Evolutionary conservation across 2,113 vertebrate species (phyloP), one percentile per base, ranked within the genome.

Genomic region (Galemys pyrenaicus): DNA sequence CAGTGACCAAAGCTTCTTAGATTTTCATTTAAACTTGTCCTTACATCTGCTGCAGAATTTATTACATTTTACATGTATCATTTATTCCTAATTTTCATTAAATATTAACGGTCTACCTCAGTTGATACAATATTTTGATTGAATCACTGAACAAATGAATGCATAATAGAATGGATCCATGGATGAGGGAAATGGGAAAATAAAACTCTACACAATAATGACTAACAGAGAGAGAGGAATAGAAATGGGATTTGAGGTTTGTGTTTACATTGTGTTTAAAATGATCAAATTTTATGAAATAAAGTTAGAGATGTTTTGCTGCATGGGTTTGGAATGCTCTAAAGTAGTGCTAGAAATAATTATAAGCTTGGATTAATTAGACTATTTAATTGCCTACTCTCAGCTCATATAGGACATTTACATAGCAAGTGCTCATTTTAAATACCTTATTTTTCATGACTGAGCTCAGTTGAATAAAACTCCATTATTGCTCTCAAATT

Each of bases 271-370:
- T 64, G 19, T 85, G 5, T 94, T 67, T 75, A 15, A 73, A 32
- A 78, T 77, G 16, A 73, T 2, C 5, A 62, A 5, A 0, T 71
- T 79, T 71, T 74, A 46, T 41, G 30, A 71, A 87, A 74, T 24
- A 54, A 0, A 91, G 9, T 51, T 84, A 81, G 75, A 87, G 32
- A 84, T 20, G 37, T 3, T 74, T 73, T 2, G 0, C 58, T 86
- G 12, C 12, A 68, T 71, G 26, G 8, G 58, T 11, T 41, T 67
- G 17, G 15, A 70, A 54, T 6, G 44, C 6, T 89, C n/a, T 32
- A 22, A 70, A 70, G 83, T 44, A 49, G 22, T 74, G 83, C 94
- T 24, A 87, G 26, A 89, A 51, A 65, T 81, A 89, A 80, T 80
- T 39, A 58, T 13, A 81, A 70, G 0, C 12, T 9, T 60, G 1